Percentiles rank a stretch among this genome's conserved stretches.
These are phyloP conservation scores for Ochotona curzoniae DNA, from an alignment of 2,113 vertebrate genomes.

Conservation along the genomic window DNA sequence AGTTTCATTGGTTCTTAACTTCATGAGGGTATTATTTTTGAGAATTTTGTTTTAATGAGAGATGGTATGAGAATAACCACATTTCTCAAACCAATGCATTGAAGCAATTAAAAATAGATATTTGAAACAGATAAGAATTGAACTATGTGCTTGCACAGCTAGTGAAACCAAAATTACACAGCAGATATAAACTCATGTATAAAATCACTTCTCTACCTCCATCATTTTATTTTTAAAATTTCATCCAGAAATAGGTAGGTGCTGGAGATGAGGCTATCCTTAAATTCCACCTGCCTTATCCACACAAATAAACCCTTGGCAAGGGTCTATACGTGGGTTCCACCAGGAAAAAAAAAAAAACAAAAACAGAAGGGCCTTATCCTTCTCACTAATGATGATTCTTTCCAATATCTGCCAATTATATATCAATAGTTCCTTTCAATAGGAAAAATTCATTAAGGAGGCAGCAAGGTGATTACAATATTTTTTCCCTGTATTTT, in stretches of 20 bases:
- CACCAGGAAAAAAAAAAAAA: not conserved
- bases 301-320: not conserved
- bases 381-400: not conserved
- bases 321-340: not conserved
- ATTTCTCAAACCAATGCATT: not conserved
- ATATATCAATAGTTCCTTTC: not conserved
- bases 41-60: conserved; percentile 34
- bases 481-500: not conserved
- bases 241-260: not conserved
- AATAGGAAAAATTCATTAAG: not conserved
- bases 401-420: not conserved
- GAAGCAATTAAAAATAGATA: not conserved
- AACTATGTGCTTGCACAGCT: not conserved
- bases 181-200: not conserved
- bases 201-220: not conserved
- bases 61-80: not conserved
- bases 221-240: not conserved
- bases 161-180: not conserved
- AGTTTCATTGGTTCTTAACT: not conserved
- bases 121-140: conserved; percentile 17
- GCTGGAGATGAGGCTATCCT: not conserved
- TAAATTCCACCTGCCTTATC: accelerated
- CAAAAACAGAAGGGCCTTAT: not conserved
- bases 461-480: not conserved
- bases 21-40: not conserved